These are phyloP conservation scores for Lepus americanus DNA, from an alignment of 2,113 vertebrate genomes.

Conservation along the genomic window DNA sequence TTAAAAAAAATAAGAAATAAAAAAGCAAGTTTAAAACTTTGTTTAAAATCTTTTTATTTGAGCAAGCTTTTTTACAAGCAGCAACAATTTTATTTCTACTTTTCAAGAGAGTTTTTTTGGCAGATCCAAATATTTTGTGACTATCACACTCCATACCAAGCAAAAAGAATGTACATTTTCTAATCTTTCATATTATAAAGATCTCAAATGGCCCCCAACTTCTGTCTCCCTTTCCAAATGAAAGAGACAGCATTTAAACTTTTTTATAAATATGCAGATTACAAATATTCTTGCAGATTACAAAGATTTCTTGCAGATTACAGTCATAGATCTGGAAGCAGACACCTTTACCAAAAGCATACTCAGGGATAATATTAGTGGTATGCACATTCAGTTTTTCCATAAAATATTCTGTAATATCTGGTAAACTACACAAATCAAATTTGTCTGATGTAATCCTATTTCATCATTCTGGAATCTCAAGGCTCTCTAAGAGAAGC, in stretches of 20 bases:
- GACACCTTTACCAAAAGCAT: not conserved
- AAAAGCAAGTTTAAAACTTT: not conserved
- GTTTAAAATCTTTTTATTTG: not conserved
- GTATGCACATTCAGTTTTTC: not conserved
- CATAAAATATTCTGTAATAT: constrained; percentile 26
- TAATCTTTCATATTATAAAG: not conserved
- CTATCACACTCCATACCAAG: not conserved
- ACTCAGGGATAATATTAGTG: not conserved
- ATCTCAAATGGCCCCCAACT: not conserved
- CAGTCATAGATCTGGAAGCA: not conserved
- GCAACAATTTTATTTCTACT: not conserved
- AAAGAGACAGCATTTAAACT: not conserved
- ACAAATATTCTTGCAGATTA: not conserved
- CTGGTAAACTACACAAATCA: not conserved
- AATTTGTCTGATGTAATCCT: not conserved
- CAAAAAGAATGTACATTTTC: not conserved
- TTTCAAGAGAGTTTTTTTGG: not conserved
- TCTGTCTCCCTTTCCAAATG: not conserved
- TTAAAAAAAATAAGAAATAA: too few species aligned
- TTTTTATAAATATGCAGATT: not conserved
- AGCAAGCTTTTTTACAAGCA: not conserved
- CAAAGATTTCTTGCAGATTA: not conserved
- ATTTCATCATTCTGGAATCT: not conserved
- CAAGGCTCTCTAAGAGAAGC: not conserved
- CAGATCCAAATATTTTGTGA: not conserved